Evolutionary conservation across 2,797 vertebrate species (phyloP).

Genomic region (Prunella strophiata): DNA sequence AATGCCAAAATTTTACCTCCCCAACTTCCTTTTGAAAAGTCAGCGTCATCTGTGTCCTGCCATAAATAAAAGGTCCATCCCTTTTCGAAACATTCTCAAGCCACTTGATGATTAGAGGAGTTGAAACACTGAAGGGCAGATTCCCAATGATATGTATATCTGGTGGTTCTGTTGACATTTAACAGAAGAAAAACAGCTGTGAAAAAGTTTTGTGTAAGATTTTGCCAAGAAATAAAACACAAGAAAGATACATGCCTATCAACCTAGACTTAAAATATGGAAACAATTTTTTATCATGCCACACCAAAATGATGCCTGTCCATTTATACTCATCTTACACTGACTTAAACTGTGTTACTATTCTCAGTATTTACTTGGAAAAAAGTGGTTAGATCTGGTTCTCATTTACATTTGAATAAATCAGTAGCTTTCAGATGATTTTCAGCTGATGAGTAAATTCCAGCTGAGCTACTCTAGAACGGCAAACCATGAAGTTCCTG

Average conservation of each 20-base stretch:
- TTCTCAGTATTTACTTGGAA: not conserved
- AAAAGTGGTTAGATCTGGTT: not conserved
- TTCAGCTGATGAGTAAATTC: not conserved
- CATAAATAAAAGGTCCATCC: conserved; percentile 88
- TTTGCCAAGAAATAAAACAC: not conserved
- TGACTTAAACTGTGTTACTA: not conserved
- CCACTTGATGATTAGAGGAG: conserved; percentile 93
- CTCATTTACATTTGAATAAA: not conserved
- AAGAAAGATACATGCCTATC: rapidly evolving
- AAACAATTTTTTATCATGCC: not conserved
- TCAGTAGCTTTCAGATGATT: not conserved
- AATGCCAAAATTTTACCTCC: conserved; percentile 80
- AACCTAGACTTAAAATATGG: not conserved
- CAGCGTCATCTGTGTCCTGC: conserved; percentile 90
- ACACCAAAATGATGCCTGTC: not conserved
- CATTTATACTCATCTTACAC: not conserved
- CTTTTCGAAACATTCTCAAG: conserved; percentile 84
- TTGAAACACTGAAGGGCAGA: conserved; percentile 94
- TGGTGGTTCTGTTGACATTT: conserved; percentile 83
- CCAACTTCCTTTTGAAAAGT: conserved; percentile 98
- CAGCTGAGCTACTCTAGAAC: not conserved
- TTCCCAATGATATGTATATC: conserved; percentile 95
- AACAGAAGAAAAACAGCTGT: not conserved
- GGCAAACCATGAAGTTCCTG: not conserved
- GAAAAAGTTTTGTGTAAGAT: not conserved